A percentile compares a stretch with the other conserved stretches of the same genome.
These are phyloP conservation scores for Sandelia bainsii DNA, from an alignment of 2,797 vertebrate genomes.

Conservation along the genomic window DNA sequence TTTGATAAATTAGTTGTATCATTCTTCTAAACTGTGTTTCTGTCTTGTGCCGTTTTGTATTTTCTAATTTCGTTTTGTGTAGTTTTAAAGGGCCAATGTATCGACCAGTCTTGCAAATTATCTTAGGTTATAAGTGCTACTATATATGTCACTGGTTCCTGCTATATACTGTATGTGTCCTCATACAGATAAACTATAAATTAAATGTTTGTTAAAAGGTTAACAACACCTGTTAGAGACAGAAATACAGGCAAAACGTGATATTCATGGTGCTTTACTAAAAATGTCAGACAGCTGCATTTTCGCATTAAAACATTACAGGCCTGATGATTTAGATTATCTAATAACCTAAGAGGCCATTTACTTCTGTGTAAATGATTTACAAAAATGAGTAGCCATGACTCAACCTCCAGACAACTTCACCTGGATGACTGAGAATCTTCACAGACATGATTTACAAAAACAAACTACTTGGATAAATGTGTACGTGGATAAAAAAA, in stretches of 20 bases:
- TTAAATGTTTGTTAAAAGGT: neutral
- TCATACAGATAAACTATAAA: neutral
- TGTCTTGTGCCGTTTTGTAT: neutral
- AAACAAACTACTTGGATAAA: neutral
- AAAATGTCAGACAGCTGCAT: neutral
- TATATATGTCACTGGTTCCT: neutral
- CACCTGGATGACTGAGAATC: too few relatives aligned
- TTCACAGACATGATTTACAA: neutral
- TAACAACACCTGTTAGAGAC: neutral
- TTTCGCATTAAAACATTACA: neutral
- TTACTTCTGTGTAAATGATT: neutral
- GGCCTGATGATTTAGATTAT: neutral
- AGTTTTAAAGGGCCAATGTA: neutral
- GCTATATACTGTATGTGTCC: neutral
- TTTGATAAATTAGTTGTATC: neutral
- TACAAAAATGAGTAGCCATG: too few relatives aligned
- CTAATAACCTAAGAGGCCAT: neutral
- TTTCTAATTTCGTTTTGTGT: neutral
- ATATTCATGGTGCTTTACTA: constrained; percentile 1
- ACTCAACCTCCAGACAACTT: too few relatives aligned
- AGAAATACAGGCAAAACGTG: constrained; percentile 5
- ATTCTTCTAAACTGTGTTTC: neutral
- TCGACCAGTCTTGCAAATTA: neutral
- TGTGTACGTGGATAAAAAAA: neutral
- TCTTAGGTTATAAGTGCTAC: neutral